Percentiles rank a stretch among this genome's conserved stretches.
Conservation (phyloP, 2,888 invertebrate species). For the Pristionchus fissidentatus region DNA sequence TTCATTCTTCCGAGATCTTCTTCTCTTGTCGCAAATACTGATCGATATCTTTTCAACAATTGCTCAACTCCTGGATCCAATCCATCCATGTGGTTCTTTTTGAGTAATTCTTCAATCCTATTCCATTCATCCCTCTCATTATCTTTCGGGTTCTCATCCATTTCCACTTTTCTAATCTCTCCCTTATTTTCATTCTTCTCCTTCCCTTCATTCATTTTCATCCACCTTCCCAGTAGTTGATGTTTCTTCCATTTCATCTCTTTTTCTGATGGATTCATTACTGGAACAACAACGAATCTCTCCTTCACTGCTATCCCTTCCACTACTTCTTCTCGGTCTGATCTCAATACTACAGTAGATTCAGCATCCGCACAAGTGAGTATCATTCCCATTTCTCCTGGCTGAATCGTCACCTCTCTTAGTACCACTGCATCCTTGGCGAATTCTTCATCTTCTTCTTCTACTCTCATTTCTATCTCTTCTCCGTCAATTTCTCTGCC, state of each 20-base stretch:
- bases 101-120: not conserved
- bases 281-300: not conserved
- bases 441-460: too few relatives aligned
- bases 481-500: conserved; percentile 51
- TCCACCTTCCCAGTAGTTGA: conserved; percentile 36
- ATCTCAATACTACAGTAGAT: not conserved
- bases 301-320: not conserved
- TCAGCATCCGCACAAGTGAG: conserved; percentile 35
- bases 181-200: not conserved
- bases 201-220: conserved; percentile 50
- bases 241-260: not conserved
- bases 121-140: not conserved
- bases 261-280: not conserved
- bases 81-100: not conserved
- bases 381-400: not conserved
- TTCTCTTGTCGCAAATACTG: conserved; percentile 49
- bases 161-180: too few relatives aligned
- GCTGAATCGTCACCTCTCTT: not conserved
- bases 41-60: not conserved
- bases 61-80: not conserved
- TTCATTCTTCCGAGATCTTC: conserved; percentile 48
- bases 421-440: not conserved
- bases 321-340: not conserved
- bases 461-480: not conserved
- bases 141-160: not conserved